phyloP scores from a whole-genome alignment of 2,113 vertebrate species.

The Coturnix japonica region DNA sequence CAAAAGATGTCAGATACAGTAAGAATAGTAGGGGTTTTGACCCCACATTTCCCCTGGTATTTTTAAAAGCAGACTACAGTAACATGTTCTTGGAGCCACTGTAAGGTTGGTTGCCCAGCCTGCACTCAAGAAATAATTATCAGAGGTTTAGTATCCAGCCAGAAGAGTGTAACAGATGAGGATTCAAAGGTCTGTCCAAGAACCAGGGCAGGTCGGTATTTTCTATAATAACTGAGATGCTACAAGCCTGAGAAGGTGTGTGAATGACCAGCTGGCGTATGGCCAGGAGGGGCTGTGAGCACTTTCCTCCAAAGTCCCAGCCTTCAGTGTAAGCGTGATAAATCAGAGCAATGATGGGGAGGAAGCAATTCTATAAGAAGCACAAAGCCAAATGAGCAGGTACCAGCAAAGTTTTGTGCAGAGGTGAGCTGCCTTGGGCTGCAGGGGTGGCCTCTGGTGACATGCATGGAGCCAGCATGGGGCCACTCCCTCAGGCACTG shows the following conservation, averaged over 20 bases:
- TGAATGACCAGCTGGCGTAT: neutral
- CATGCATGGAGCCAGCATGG: neutral
- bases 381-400: neutral
- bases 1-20: neutral
- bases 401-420: neutral
- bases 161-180: neutral
- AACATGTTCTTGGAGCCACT: neutral
- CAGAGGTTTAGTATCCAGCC: neutral
- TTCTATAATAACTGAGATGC: neutral
- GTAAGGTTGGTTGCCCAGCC: neutral
- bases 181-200: neutral
- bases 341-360: neutral
- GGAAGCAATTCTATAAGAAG: neutral
- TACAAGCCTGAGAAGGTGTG: neutral
- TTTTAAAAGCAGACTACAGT: neutral
- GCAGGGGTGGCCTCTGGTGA: neutral
- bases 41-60: neutral
- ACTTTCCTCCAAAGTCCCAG: neutral
- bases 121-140: neutral
- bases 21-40: neutral
- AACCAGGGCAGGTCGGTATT: neutral
- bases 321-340: neutral
- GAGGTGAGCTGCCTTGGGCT: neutral
- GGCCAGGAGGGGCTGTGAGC: neutral
- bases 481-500: neutral